Conservation (phyloP, 2,888 invertebrate species). For the Salpingus planirostris region DNA sequence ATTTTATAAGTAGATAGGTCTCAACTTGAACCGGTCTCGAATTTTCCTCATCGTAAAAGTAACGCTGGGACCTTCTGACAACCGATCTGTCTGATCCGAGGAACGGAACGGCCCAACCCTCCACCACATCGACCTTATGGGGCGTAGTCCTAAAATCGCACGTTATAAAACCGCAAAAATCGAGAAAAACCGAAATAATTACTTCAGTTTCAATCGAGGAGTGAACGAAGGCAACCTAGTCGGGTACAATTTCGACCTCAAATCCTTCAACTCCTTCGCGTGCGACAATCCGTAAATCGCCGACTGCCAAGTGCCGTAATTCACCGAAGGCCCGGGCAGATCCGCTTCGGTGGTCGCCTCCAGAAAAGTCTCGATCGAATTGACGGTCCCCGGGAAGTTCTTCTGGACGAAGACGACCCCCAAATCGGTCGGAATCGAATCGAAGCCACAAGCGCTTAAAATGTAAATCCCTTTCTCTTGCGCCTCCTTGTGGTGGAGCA, state of each 20-base stretch:
- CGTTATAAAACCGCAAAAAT: neutral
- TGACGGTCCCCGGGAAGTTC: conserved; percentile 70
- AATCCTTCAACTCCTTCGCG: conserved; percentile 49
- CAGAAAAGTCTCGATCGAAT: conserved; percentile 69
- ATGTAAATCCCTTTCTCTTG: conserved; percentile 72
- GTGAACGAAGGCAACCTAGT: conserved; percentile 52
- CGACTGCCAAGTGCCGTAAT: conserved; percentile 88
- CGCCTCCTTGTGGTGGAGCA: conserved; percentile 67
- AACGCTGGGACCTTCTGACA: conserved; percentile 71
- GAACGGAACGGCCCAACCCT: conserved; percentile 49
- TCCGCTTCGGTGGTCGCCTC: conserved; percentile 30
- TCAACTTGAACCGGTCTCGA: conserved; percentile 70
- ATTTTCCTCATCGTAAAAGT: conserved; percentile 56
- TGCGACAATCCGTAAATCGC: conserved; percentile 68
- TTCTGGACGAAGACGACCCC: conserved; percentile 71
- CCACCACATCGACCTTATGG: conserved; percentile 18
- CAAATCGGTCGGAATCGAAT: conserved; percentile 84
- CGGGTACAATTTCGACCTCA: conserved; percentile 58
- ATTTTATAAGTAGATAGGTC: conserved; percentile 52
- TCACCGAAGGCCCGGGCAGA: conserved; percentile 47
- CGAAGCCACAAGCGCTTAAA: conserved; percentile 88
- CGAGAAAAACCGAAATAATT: conserved; percentile 4
- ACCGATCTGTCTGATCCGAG: conserved; percentile 77
- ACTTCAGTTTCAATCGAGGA: conserved; percentile 40
- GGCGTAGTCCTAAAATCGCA: conserved; percentile 20